Evolutionary conservation across 1,140 invertebrate genomes (phyloP).

Genomic region (Odontomachus brunneus): DNA sequence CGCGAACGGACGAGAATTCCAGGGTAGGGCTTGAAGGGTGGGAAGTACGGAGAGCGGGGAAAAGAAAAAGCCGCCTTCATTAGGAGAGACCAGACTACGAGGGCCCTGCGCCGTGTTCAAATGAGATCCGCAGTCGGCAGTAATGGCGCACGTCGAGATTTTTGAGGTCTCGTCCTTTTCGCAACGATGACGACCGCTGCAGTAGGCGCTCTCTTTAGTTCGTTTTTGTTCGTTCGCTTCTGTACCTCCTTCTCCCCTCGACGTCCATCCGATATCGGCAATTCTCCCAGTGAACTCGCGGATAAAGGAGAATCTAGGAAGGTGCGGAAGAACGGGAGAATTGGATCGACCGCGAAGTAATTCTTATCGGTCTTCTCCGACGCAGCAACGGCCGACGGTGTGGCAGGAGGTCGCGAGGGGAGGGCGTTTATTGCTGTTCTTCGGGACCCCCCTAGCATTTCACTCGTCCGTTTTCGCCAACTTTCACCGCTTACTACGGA

Average conservation of each 20-base stretch:
- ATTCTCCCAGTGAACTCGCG: constrained; percentile 55
- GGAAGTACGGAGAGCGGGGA: constrained; percentile 43
- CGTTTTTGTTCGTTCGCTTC: constrained; percentile 36
- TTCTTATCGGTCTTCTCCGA: constrained; percentile 45
- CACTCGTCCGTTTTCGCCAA: background rate
- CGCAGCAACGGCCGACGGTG: background rate
- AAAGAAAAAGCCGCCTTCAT: constrained; percentile 78
- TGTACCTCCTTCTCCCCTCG: background rate
- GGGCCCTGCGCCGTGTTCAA: constrained; percentile 67
- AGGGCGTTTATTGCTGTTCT: background rate
- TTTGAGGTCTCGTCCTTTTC: constrained; percentile 70
- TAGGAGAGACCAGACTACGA: constrained; percentile 75
- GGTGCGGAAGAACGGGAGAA: background rate
- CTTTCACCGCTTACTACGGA: constrained; percentile 16
- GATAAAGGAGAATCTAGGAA: background rate
- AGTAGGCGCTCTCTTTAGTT: background rate
- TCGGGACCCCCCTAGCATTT: background rate
- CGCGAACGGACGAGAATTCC: too few species aligned
- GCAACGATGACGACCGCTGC: constrained; percentile 43
- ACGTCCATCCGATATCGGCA: constrained; percentile 18
- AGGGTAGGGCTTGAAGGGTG: background rate
- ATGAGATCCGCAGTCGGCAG: constrained; percentile 72
- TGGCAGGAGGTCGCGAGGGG: background rate
- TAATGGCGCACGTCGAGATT: constrained; percentile 73
- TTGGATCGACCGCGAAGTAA: constrained; percentile 59